Conservation (phyloP, 2,888 invertebrate genomes). For the Eremobia ochroleuca region DNA sequence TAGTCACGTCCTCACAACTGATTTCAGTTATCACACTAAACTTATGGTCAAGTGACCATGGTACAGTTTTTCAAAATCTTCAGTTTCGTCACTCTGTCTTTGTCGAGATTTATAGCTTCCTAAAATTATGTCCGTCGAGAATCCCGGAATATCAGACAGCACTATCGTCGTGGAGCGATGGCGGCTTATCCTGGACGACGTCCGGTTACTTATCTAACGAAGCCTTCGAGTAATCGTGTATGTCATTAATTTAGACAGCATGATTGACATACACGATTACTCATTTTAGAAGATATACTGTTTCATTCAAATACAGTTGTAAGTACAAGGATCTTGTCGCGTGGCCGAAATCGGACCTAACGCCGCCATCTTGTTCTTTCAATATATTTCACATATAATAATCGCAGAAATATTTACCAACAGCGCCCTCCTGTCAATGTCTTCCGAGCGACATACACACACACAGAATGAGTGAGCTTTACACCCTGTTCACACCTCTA, state of each 20-base stretch:
- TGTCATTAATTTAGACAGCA: background rate
- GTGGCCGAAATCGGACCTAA: no score
- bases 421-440: no score
- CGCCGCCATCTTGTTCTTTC: background rate
- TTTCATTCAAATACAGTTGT: background rate
- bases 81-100: background rate
- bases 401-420: no score
- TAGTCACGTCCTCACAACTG: background rate
- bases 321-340: background rate
- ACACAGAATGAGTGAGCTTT: no score
- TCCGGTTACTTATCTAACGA: slow-evolving; percentile 28
- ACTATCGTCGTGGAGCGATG: slow-evolving; percentile 49
- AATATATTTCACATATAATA: no score
- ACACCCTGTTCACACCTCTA: no score
- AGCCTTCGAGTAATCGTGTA: slow-evolving; percentile 12
- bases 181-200: slow-evolving; percentile 33
- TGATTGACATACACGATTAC: no score
- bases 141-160: slow-evolving; percentile 44
- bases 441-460: no score
- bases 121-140: slow-evolving; percentile 28
- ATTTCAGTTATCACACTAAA: background rate
- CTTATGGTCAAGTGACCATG: background rate
- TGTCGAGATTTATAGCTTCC: slow-evolving; percentile 6
- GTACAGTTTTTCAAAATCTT: background rate
- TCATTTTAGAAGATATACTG: background rate